A percentile compares a stretch with the other conserved stretches of the same genome.
Conservation (phyloP, 2,888 invertebrate species). For the Psylliodes chrysocephalus region DNA sequence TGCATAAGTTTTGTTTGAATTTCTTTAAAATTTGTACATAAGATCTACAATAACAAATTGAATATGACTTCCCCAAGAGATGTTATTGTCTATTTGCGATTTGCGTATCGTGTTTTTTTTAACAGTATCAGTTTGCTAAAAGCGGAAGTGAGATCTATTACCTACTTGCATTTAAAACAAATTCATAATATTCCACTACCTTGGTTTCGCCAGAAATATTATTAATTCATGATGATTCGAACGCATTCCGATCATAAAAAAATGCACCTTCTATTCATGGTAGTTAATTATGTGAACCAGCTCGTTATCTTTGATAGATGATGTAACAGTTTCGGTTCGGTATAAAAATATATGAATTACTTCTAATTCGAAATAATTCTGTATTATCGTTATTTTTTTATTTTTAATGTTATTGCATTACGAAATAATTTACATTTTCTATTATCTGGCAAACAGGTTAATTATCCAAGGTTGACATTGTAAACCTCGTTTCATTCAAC, state of each 20-base stretch:
- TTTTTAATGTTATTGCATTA: background rate
- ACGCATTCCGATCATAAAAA: constrained; percentile 14
- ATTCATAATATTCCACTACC: constrained; percentile 19
- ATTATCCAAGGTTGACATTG: background rate
- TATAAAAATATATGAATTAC: background rate
- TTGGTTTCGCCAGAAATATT: constrained; percentile 5
- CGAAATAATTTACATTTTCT: background rate
- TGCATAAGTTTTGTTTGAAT: too few relatives aligned
- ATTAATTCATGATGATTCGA: background rate
- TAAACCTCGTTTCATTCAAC: constrained; percentile 1
- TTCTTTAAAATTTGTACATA: too few relatives aligned
- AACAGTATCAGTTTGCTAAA: too few relatives aligned
- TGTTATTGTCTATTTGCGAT: too few relatives aligned
- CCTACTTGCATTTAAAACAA: too few relatives aligned
- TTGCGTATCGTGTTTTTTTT: too few relatives aligned
- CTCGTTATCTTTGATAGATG: constrained; percentile 16
- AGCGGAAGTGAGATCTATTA: background rate
- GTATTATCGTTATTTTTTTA: background rate
- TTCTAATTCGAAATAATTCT: background rate
- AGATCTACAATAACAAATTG: too few relatives aligned
- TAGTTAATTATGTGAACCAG: constrained; percentile 28
- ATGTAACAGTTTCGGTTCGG: constrained; percentile 1
- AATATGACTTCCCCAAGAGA: too few relatives aligned
- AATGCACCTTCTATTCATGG: constrained; percentile 27
- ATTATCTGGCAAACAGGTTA: background rate